Base-by-base conservation (phyloP, 2,888 invertebrate species). In the Lysandra bellargus region DNA sequence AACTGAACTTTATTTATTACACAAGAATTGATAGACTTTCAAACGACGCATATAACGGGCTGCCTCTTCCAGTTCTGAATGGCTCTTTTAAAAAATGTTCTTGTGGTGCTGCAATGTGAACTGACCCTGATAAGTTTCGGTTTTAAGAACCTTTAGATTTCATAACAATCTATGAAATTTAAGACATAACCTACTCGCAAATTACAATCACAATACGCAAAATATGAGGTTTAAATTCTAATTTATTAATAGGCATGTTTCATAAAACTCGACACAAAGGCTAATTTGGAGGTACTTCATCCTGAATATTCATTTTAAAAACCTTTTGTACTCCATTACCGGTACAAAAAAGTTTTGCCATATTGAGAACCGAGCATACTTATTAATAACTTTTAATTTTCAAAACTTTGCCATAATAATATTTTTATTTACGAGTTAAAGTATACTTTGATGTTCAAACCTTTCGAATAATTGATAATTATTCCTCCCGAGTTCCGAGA, bases 371-470 rank as follows among this genome's bases (percentile, higher is more conserved):
- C 76, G 33, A 33, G 57, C 53, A 57, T 33, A 76, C 76, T 57
- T 76, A 76, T 33, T 76, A 76, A 76, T 76, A 37, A 76, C 76
- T 76, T 76, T 76, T 57, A 76, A 76, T 53, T 53, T 76, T 33
- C 76, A 57, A 76, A 49, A 76, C 76, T 76, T 76, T 14, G 33
- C 17, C 57, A 57, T 76, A 76, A 57, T 37, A 76, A 76, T 57
- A 76, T 76, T 33, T 57, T 76, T 76, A 17, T 53, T 76, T 57
- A 69, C 17, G 5, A 69, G 33, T 69, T 33, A 5, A 37, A 37
- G 69, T 17, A 69, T 69, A 69, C 69, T 69, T 69, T 69, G 33
- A 69, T 69, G 69, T 69, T 69, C 64, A 69, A 69, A 37, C 69
- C 17, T 14, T 69, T 4, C 17, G 33, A 69, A 69, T 69, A 69